A percentile compares a stretch with the other conserved stretches of the same genome.
These are phyloP conservation scores for Sebastes umbrosus DNA, from an alignment of 2,797 vertebrate genomes.

Conservation along the genomic window DNA sequence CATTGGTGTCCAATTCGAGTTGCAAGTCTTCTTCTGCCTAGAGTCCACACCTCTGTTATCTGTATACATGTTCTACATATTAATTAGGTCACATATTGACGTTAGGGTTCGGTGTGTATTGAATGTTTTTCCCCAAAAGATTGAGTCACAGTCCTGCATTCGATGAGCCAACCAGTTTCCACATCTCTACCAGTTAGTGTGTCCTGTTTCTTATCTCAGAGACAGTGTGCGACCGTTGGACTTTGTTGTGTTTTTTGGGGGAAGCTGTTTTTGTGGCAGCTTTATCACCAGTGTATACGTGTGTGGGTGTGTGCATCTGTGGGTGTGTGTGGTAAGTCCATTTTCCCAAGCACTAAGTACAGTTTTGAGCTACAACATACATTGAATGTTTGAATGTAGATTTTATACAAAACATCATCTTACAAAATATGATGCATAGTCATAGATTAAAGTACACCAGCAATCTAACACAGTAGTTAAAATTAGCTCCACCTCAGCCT, in stretches of 20 bases:
- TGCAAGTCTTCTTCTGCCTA: too few relatives aligned
- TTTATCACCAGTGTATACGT: constrained; percentile 1
- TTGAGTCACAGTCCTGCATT: neutral
- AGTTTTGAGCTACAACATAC: neutral
- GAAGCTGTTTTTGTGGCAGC: neutral
- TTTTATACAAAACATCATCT: neutral
- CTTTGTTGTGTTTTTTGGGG: constrained; percentile 48
- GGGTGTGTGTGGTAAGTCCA: neutral
- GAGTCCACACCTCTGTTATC: too few relatives aligned
- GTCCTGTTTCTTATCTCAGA: constrained; percentile 47
- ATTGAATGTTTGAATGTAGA: neutral
- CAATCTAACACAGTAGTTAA: neutral
- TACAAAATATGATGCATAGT: neutral
- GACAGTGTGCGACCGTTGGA: constrained; percentile 49
- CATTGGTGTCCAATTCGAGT: too few relatives aligned
- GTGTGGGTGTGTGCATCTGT: neutral
- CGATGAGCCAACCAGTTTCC: neutral
- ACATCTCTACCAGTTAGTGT: neutral
- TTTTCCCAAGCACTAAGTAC: neutral
- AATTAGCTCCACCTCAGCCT: neutral
- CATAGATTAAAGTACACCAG: neutral
- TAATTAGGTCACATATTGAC: neutral
- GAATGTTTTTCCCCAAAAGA: neutral
- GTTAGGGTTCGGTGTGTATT: neutral
- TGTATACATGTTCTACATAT: too few relatives aligned